phyloP scores from a whole-genome alignment of 2,797 vertebrate species.

The Falco biarmicus region DNA sequence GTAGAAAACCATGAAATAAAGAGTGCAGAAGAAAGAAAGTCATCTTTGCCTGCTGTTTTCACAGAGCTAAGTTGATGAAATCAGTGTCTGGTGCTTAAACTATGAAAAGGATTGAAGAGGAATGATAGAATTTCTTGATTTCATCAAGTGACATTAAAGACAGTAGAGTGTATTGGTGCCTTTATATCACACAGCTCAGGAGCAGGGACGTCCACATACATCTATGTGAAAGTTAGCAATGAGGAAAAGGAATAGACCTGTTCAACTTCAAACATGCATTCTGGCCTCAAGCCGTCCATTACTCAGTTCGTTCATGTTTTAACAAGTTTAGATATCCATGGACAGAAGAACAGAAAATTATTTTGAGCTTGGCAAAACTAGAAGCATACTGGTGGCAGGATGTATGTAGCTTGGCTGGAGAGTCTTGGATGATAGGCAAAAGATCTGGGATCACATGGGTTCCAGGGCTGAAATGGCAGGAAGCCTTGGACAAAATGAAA shows the following conservation, averaged over 20 bases:
- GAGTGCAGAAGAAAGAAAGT: not conserved
- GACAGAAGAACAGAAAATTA: not conserved
- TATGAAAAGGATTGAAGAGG: not conserved
- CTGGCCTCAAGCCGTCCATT: not conserved
- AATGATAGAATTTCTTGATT: not conserved
- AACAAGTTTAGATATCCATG: not conserved
- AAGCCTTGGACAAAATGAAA: conserved; percentile 1
- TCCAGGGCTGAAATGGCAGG: not conserved
- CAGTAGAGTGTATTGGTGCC: not conserved
- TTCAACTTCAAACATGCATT: not conserved
- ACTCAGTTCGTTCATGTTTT: not conserved
- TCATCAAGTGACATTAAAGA: not conserved
- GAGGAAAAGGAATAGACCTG: not conserved
- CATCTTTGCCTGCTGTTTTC: not conserved
- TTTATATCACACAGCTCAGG: not conserved
- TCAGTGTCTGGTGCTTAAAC: not conserved
- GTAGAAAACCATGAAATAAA: not conserved
- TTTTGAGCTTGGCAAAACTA: not conserved
- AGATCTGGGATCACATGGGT: not conserved
- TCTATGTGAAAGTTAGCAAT: not conserved
- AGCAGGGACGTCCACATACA: not conserved
- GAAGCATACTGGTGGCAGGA: not conserved
- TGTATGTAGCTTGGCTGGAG: conserved; percentile 4
- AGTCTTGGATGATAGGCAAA: not conserved
- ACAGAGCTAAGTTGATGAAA: not conserved